A percentile compares a stretch with the other conserved stretches of the same genome.
Conservation (phyloP, 1,140 invertebrate genomes). For the Zaprionus lachaisei region DNA sequence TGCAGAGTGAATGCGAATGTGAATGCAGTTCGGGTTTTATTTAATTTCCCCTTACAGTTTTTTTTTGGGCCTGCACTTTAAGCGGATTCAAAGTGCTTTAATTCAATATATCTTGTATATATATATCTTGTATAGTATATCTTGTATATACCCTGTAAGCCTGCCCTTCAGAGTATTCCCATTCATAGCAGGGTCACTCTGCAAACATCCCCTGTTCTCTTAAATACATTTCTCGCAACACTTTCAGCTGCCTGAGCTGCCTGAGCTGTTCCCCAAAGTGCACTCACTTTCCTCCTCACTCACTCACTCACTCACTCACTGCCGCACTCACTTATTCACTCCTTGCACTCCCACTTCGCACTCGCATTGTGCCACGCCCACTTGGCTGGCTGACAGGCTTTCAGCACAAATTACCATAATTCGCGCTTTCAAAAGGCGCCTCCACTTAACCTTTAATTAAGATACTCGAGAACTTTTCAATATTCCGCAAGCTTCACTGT, state of each 20-base stretch:
- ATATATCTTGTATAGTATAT: too few species aligned
- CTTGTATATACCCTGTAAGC: too few species aligned
- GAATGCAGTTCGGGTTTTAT: background rate
- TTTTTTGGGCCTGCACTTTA: background rate
- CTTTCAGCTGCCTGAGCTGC: slow-evolving; percentile 1
- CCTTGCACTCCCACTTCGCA: background rate
- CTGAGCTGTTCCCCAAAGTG: slow-evolving; percentile 26
- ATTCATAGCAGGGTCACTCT: too few species aligned
- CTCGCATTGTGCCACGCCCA: slow-evolving; percentile 22
- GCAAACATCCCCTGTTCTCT: background rate
- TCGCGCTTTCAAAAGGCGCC: slow-evolving; percentile 62
- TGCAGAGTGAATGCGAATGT: background rate
- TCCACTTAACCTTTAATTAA: slow-evolving; percentile 80
- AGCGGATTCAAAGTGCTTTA: background rate
- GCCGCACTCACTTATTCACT: background rate
- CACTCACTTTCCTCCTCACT: slow-evolving; percentile 28
- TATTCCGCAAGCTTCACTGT: slow-evolving; percentile 67
- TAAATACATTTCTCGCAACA: background rate
- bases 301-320: slow-evolving; percentile 1
- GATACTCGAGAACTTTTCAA: slow-evolving; percentile 79
- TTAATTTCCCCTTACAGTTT: background rate
- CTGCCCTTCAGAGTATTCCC: too few species aligned
- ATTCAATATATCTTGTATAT: too few species aligned
- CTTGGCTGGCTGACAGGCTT: slow-evolving; percentile 48
- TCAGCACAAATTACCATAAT: slow-evolving; percentile 65